A percentile compares a stretch with the other conserved stretches of the same genome.
These are phyloP conservation scores for Spatula versicolor DNA, from an alignment of 2,797 vertebrate genomes.

Conservation along the genomic window DNA sequence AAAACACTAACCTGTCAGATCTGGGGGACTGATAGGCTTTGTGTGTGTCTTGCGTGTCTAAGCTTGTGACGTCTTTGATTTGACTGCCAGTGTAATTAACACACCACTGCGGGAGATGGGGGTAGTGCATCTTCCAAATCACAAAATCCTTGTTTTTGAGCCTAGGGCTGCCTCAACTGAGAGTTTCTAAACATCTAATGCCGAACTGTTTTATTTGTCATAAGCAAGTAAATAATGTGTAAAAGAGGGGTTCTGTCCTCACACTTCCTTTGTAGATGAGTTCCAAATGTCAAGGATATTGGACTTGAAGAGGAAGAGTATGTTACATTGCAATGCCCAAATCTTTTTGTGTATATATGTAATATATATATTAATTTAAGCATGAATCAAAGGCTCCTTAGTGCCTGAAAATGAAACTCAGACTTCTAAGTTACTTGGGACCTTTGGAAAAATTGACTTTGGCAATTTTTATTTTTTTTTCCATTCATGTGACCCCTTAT, in stretches of 20 bases:
- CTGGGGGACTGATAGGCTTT: background rate
- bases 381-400: background rate
- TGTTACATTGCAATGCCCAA: background rate
- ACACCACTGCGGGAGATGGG: background rate
- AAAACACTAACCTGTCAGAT: constrained; percentile 36
- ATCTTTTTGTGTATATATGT: background rate
- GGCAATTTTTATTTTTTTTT: background rate
- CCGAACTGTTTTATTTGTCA: constrained; percentile 1
- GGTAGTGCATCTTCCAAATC: background rate
- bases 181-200: constrained; percentile 5
- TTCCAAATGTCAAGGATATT: background rate
- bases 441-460: background rate
- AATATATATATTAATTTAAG: background rate
- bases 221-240: background rate
- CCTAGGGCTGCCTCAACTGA: background rate
- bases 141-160: background rate
- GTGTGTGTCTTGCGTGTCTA: background rate
- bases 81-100: constrained; percentile 36
- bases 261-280: background rate
- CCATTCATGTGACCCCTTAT: background rate
- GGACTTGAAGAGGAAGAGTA: background rate
- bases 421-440: background rate
- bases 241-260: background rate
- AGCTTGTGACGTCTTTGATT: constrained; percentile 1
- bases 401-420: background rate